Base-by-base conservation (phyloP, 2,888 invertebrate species). In the Sipha maydis region DNA sequence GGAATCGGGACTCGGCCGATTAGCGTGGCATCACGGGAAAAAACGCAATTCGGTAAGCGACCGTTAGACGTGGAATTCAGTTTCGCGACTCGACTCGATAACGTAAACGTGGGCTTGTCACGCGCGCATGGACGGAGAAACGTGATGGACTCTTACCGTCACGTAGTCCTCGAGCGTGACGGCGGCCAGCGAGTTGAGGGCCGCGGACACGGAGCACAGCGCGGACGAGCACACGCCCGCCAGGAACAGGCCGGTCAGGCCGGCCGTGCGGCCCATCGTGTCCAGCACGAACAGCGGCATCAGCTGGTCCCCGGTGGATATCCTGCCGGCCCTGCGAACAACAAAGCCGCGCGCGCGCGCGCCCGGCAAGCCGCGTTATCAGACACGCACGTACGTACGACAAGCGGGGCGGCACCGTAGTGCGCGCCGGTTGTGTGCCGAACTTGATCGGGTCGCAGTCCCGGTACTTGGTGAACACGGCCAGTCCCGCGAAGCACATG, bases 151-250 rank as follows among this genome's bases (percentile, higher is more conserved):
- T n/a, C 14, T 71, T 84, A 90, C 94, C 92, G 94, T 95, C 5
- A 97, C 92, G 90, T 98, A 97, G 92, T 98, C 98, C 91, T 97
- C 96, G 71, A 98, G 92, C 0, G 97, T 96, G 21, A 98, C 97
- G 0, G 98, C 97, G 0, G 98, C 95, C 76, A 98, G 93, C 0
- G 98, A 97, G 91, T 98, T 98, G 89, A 98, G 94, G 0, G 97
- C 95, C 0, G 98, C 97, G 0, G 98, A 98, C 89, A 98, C 95
- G 0, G 98, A 97, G 76, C 98, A 90, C 54, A 90, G 34, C 1
- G 90, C 89, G 7, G 90, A 89, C 31, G 89, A 89, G 77, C 90
- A 90, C 11, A 90, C 89, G 90, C 92, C 96, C 5, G 98, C 96
- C 0, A 98, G 95, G 91, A 98, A 98, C 28, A 98, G 93, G 0